These are phyloP conservation scores for Battus philenor DNA, from an alignment of 1,140 invertebrate species.

Conservation along the genomic window DNA sequence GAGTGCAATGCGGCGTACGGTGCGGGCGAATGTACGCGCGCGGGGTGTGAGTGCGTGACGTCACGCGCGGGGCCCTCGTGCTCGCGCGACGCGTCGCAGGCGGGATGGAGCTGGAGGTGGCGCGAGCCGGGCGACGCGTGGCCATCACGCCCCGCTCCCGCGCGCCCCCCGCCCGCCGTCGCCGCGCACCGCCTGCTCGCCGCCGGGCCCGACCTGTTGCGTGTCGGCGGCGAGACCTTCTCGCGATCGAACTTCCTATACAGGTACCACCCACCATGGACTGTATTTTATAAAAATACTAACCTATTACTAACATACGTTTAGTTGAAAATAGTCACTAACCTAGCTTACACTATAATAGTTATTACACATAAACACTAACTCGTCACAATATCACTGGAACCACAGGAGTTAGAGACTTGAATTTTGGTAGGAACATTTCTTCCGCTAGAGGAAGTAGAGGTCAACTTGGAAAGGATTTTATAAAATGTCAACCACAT, in stretches of 20 bases:
- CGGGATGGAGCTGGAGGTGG: slow-evolving; percentile 50
- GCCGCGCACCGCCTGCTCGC: slow-evolving; percentile 43
- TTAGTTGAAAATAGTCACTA: no score
- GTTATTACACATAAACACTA: no score
- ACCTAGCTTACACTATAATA: no score
- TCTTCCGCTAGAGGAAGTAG: no score
- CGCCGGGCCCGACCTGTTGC: slow-evolving; percentile 34
- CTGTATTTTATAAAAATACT: no score
- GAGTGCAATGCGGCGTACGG: slow-evolving; percentile 50
- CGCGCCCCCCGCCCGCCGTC: slow-evolving; percentile 30
- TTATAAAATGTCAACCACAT: no score
- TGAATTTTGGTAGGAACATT: neutral
- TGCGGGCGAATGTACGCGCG: slow-evolving; percentile 38
- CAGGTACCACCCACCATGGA: slow-evolving; percentile 41
- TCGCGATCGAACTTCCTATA: slow-evolving; percentile 41
- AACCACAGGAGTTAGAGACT: neutral
- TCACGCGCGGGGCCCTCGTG: slow-evolving; percentile 34
- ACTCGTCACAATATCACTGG: no score
- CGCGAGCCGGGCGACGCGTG: slow-evolving; percentile 38
- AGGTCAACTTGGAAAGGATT: no score
- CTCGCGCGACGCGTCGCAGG: slow-evolving; percentile 24
- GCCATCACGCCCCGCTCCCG: slow-evolving; percentile 15
- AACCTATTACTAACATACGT: no score
- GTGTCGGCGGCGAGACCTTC: slow-evolving; percentile 56
- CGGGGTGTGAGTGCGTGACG: slow-evolving; percentile 42